Evolutionary conservation across 2,888 invertebrate species (phyloP).

Genomic region (Amiota minor): DNA sequence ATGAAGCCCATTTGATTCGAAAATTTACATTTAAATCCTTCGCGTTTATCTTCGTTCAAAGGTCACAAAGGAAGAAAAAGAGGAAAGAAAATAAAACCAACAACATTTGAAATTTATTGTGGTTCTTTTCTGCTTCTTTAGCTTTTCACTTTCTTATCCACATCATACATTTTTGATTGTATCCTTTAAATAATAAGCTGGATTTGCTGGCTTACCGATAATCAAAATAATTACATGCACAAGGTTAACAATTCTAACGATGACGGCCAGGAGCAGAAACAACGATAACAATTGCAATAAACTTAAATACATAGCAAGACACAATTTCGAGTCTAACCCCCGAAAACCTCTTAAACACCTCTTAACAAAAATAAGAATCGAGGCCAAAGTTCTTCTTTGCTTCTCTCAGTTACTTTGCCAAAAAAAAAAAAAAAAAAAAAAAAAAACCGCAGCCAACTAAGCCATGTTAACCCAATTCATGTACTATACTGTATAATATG

Average conservation of each 20-base stretch:
- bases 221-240: slow-evolving; percentile 55
- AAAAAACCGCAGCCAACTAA: not conserved
- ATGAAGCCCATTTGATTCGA: not conserved
- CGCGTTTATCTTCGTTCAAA: not conserved
- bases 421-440: not conserved
- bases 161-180: slow-evolving; percentile 42
- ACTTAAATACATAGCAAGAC: slow-evolving; percentile 18
- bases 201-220: slow-evolving; percentile 45
- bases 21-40: slow-evolving; percentile 15
- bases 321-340: not conserved
- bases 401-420: not conserved
- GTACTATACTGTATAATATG: not conserved
- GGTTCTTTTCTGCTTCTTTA: slow-evolving; percentile 30
- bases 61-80: not conserved
- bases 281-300: slow-evolving; percentile 18
- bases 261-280: not conserved
- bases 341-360: not conserved
- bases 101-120: slow-evolving; percentile 1
- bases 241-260: slow-evolving; percentile 19
- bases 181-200: not conserved
- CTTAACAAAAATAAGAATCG: not conserved
- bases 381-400: not conserved
- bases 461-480: not conserved
- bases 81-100: not conserved
- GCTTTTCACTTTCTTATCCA: slow-evolving; percentile 50